Percentiles rank a stretch among this genome's conserved stretches.
Evolutionary conservation across 2,113 vertebrate genomes (phyloP).

Genomic region (Embiotoca jacksoni): DNA sequence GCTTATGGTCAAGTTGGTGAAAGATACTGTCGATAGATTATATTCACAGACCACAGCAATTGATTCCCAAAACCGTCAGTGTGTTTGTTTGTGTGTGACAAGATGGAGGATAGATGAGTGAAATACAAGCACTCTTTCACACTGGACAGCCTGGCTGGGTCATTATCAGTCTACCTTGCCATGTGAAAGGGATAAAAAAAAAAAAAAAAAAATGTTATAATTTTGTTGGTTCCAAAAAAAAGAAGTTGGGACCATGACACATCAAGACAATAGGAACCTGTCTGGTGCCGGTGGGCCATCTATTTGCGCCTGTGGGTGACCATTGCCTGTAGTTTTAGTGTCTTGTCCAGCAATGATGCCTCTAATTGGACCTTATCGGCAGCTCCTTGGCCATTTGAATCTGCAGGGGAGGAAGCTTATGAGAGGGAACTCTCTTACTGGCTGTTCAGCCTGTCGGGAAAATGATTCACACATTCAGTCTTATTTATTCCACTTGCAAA

Average conservation of each 20-base stretch:
- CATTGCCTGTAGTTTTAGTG: background rate
- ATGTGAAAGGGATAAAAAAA: constrained; percentile 37
- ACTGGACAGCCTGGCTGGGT: background rate
- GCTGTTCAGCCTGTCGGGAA: background rate
- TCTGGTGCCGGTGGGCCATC: background rate
- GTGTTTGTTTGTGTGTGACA: constrained; percentile 21
- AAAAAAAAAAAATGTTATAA: constrained; percentile 19
- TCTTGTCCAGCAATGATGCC: background rate
- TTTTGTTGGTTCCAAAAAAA: background rate
- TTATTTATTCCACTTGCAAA: background rate
- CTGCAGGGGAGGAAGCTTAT: background rate
- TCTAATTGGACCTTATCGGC: background rate
- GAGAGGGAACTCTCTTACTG: background rate
- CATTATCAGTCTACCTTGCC: constrained; percentile 16
- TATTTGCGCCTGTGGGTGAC: background rate
- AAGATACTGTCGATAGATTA: constrained; percentile 46
- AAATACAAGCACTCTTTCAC: constrained; percentile 18
- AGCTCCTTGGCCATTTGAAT: constrained; percentile 11
- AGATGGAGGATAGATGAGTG: constrained; percentile 4
- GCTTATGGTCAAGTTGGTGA: constrained; percentile 57
- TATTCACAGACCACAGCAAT: constrained; percentile 42
- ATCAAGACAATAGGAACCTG: background rate
- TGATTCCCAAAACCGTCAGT: constrained; percentile 45
- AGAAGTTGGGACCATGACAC: constrained; percentile 15
- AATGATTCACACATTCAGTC: constrained; percentile 6